Base-by-base conservation (phyloP, 2,888 invertebrate species). In the Seira sanloemensis region DNA sequence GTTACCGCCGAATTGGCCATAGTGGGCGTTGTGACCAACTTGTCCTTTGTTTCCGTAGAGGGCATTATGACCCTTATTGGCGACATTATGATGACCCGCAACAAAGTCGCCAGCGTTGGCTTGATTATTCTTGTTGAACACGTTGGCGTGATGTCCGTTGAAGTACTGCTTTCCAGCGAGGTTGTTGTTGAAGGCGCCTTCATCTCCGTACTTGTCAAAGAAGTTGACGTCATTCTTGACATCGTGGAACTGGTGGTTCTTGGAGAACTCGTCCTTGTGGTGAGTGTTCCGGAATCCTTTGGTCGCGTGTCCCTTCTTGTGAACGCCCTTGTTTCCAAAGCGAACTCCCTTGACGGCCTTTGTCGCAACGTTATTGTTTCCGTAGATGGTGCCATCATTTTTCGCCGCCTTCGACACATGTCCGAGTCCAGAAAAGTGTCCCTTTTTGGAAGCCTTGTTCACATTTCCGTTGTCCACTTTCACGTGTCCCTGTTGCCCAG, bases 241-340 rank as follows among this genome's bases (percentile, higher is more conserved):
- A 74, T 89, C 89, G 68, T 89, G 89, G 86, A 89, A 89, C 25
- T 78, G 73, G n/a, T 89, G 89, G 46, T 73, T 83, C 73, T 89
- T 89, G 71, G 77, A 78, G 79, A 86, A 89, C 74, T 89, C 89
- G 62, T 89, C 88, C 84, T 89, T 89, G 62, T 89, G 89, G 73
- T 85, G 85, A 7, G 79, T 79, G 58, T 89, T 89, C 21, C 83
- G 78, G 77, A 89, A 89, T 79, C 89, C 89, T 46, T 89, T 89
- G 66, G 87, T 89, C 18, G 87, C 73, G 27, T 89, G 89, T 12
- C 89, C 89, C 84, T 89, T 89, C 78, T 88, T 87, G 74, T 89
- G 89, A 65, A 24, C 50, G 46, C 89, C 89, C 65, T 89, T 89
- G 26, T 67, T 81, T 25, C 86, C 89, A 50, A 89, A 89, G 50